phyloP scores from a whole-genome alignment of 2,888 invertebrate species.

The Caenorhabditis sp. region DNA sequence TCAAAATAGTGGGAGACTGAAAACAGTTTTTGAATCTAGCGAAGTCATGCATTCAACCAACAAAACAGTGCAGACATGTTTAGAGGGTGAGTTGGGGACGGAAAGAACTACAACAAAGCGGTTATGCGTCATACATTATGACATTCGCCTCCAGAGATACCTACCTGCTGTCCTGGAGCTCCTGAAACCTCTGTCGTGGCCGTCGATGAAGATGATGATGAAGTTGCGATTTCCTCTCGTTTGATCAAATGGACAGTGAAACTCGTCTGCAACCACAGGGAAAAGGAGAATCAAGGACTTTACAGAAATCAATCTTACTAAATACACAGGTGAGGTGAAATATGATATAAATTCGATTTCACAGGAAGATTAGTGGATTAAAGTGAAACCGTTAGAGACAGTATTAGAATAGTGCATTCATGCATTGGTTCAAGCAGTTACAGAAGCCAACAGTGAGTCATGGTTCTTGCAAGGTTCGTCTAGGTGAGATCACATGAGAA shows the following conservation, averaged over 20 bases:
- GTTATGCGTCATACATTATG: too few relatives aligned
- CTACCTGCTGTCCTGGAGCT: constrained; percentile 43
- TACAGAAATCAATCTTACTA: neutral
- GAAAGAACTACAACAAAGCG: constrained; percentile 1
- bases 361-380: neutral
- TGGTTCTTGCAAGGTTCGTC: neutral
- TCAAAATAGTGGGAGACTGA: neutral
- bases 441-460: neutral
- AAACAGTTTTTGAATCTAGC: neutral
- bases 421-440: constrained; percentile 26
- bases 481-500: neutral
- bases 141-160: constrained; percentile 21
- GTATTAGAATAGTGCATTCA: neutral
- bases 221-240: constrained; percentile 46
- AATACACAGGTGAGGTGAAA: too few relatives aligned
- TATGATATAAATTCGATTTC: too few relatives aligned
- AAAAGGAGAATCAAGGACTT: constrained; percentile 14
- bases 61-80: neutral
- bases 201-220: constrained; percentile 25
- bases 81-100: neutral
- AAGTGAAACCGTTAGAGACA: constrained; percentile 19
- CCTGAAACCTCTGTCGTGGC: constrained; percentile 9
- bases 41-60: constrained; percentile 16
- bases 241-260: constrained; percentile 67
- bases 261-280: constrained; percentile 65